A percentile compares a stretch with the other conserved stretches of the same genome.
Evolutionary conservation across 2,888 invertebrate genomes (phyloP).

Genomic region (Auanema freiburgensis): DNA sequence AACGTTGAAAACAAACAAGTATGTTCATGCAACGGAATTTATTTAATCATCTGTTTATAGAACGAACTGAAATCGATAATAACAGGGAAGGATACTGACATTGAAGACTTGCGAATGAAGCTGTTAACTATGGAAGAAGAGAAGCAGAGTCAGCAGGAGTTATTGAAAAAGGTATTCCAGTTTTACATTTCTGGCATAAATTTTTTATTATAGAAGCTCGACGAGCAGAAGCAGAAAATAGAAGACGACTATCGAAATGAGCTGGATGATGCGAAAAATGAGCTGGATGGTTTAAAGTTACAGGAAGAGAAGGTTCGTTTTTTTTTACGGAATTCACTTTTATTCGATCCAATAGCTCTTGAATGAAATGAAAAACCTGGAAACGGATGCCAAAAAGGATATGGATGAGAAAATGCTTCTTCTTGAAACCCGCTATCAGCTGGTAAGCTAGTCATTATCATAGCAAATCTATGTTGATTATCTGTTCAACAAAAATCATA

Average conservation of each 20-base stretch:
- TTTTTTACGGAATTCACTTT: no score
- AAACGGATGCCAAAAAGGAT: constrained; percentile 10
- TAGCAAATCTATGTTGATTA: not conserved
- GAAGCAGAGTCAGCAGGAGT: constrained; percentile 3
- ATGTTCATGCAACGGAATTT: no score
- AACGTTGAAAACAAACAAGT: no score
- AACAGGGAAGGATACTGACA: not conserved
- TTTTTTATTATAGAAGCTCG: no score
- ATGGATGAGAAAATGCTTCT: constrained; percentile 24
- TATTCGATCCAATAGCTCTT: not conserved
- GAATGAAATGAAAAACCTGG: not conserved
- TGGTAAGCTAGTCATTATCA: not conserved
- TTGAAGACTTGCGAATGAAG: constrained; percentile 6
- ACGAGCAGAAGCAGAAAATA: no score
- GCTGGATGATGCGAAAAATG: no score
- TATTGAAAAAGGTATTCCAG: not conserved
- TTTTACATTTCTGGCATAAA: no score
- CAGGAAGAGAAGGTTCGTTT: no score
- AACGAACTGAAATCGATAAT: not conserved
- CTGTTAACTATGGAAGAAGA: not conserved
- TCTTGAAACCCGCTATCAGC: constrained; percentile 25
- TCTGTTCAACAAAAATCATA: not conserved
- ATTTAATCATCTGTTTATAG: no score
- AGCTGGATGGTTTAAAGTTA: no score
- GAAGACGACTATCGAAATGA: no score